Evolutionary conservation across 2,888 invertebrate genomes (phyloP).

Genomic region (Scaeva pyrastri): DNA sequence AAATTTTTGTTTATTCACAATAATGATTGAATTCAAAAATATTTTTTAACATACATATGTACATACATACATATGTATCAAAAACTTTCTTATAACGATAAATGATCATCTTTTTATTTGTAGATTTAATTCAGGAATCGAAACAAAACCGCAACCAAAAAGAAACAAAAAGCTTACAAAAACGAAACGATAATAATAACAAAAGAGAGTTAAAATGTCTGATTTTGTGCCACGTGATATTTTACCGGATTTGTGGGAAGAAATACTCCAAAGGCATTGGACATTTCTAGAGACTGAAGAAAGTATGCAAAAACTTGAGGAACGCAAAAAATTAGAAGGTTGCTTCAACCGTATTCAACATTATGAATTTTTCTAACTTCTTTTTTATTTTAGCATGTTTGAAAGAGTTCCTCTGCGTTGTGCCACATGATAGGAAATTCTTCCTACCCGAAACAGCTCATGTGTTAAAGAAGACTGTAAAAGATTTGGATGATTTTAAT

Average conservation of each 20-base stretch:
- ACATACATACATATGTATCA: too few species aligned
- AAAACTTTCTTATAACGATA: too few species aligned
- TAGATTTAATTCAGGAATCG: constrained; percentile 28
- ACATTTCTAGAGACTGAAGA: constrained; percentile 92
- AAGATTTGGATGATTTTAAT: constrained; percentile 89
- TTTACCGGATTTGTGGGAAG: constrained; percentile 87
- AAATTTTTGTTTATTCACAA: too few species aligned
- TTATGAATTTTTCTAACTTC: neutral
- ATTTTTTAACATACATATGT: too few species aligned
- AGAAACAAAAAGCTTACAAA: constrained; percentile 17
- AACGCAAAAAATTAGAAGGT: constrained; percentile 92
- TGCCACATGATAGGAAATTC: constrained; percentile 92
- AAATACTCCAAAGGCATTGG: constrained; percentile 91
- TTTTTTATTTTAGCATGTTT: constrained; percentile 87
- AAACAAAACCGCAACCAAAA: constrained; percentile 55
- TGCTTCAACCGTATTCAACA: constrained; percentile 60
- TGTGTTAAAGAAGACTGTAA: constrained; percentile 90
- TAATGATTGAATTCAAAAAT: too few species aligned
- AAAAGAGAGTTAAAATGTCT: constrained; percentile 80
- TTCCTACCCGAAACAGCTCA: constrained; percentile 90
- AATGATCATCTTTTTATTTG: neutral
- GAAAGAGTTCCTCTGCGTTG: constrained; percentile 90
- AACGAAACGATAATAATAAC: constrained; percentile 51
- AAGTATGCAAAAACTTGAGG: constrained; percentile 90
- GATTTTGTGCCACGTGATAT: constrained; percentile 84